Percentiles rank a stretch among this genome's conserved stretches.
Evolutionary conservation across 2,113 vertebrate genomes (phyloP).

Genomic region (Brienomyrus longianalis): DNA sequence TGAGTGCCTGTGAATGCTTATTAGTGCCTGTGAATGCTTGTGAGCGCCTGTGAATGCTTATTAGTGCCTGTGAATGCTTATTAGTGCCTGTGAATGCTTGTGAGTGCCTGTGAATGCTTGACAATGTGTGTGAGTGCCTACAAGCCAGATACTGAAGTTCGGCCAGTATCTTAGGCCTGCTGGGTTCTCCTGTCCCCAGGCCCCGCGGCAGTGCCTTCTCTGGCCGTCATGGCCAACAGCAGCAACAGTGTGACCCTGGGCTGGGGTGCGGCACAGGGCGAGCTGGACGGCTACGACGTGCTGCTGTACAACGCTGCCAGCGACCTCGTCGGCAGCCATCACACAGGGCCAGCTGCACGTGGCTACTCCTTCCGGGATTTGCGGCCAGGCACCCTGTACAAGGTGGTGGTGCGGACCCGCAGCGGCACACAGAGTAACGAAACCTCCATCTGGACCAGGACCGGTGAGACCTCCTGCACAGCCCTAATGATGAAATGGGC

Average conservation of each 20-base stretch:
- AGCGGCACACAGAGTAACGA: conserved; percentile 79
- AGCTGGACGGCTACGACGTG: conserved; percentile 74
- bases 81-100: too few relatives aligned
- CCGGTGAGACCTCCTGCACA: conserved; percentile 61
- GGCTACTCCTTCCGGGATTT: conserved; percentile 76
- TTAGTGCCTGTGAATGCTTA: too few relatives aligned
- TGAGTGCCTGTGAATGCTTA: too few relatives aligned
- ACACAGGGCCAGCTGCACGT: conserved; percentile 50
- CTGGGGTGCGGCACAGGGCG: conserved; percentile 77
- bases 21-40: too few relatives aligned
- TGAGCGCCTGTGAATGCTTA: too few relatives aligned
- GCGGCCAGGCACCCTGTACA: conserved; percentile 74
- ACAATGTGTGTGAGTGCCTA: background rate
- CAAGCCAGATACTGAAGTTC: background rate
- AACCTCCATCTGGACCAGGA: conserved; percentile 69
- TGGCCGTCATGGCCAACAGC: conserved; percentile 67
- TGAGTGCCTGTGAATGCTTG: too few relatives aligned
- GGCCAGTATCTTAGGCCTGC: background rate
- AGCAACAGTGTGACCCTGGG: conserved; percentile 70
- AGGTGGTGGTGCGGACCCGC: conserved; percentile 75
- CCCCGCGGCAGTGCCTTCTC: conserved; percentile 73
- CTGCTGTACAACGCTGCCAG: conserved; percentile 71
- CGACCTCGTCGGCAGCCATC: conserved; percentile 66
- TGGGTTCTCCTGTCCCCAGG: conserved; percentile 49
- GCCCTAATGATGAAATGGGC: background rate